These are phyloP conservation scores for Oriolus oriolus DNA, from an alignment of 2,113 vertebrate genomes.

Conservation along the genomic window DNA sequence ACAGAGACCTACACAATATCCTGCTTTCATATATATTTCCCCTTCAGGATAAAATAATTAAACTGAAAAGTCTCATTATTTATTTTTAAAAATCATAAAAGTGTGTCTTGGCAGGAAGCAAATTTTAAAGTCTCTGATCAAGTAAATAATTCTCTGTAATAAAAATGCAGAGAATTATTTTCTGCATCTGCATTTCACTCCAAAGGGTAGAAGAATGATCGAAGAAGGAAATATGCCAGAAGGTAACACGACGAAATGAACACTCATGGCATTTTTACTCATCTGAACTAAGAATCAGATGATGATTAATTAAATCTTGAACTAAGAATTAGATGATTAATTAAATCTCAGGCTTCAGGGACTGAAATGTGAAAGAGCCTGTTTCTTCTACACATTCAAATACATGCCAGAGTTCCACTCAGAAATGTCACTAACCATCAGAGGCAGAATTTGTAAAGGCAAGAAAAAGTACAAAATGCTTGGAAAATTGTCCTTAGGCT, in stretches of 20 bases:
- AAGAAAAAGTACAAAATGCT: neutral
- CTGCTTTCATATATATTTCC: neutral
- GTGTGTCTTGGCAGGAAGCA: neutral
- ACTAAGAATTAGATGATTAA: neutral
- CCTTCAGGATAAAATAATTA: neutral
- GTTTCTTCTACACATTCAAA: neutral
- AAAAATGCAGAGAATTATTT: neutral
- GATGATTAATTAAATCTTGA: neutral
- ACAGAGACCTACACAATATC: neutral
- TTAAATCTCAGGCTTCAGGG: neutral
- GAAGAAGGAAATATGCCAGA: neutral
- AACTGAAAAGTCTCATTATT: neutral
- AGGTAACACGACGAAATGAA: neutral
- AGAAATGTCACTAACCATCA: neutral
- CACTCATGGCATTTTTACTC: neutral
- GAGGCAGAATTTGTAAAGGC: neutral
- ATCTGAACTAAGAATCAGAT: neutral
- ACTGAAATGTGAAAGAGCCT: neutral
- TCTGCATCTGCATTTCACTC: neutral
- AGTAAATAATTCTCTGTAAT: constrained; percentile 14
- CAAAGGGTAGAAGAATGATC: neutral
- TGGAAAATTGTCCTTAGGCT: neutral
- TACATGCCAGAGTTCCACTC: neutral
- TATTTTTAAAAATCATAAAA: neutral
- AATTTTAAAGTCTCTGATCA: neutral